These are phyloP conservation scores for Bombus sylvicola DNA, from an alignment of 1,140 invertebrate genomes.

Conservation along the genomic window DNA sequence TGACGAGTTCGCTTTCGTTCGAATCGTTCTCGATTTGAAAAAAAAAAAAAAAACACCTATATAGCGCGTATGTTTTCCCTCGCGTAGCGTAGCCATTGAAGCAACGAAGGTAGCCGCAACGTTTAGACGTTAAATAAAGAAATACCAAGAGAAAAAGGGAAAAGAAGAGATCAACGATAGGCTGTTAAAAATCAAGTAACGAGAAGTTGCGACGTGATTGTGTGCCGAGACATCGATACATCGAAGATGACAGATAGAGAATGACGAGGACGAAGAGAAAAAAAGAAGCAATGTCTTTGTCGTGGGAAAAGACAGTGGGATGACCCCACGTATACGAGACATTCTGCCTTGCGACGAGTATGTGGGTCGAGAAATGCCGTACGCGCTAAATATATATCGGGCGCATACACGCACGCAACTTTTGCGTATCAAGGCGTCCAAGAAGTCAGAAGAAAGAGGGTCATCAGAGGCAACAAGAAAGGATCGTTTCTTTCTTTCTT, in stretches of 20 bases:
- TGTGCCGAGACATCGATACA: conserved; percentile 7
- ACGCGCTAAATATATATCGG: conserved; percentile 79
- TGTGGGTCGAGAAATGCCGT: conserved; percentile 81
- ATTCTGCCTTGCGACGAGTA: conserved; percentile 78
- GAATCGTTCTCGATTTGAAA: background rate
- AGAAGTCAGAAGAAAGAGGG: conserved; percentile 3
- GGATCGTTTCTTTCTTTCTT: background rate
- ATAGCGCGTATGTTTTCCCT: too few species aligned
- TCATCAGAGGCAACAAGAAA: background rate
- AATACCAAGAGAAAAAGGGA: background rate
- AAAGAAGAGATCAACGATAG: background rate
- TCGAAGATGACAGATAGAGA: conserved; percentile 21
- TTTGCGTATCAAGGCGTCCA: conserved; percentile 10
- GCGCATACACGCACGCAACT: conserved; percentile 15
- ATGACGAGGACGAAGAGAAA: background rate
- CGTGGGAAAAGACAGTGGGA: conserved; percentile 61
- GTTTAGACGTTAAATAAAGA: background rate
- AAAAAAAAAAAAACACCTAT: too few species aligned
- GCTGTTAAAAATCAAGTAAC: conserved; percentile 3
- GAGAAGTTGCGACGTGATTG: background rate
- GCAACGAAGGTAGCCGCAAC: too few species aligned
- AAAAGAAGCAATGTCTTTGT: conserved; percentile 67
- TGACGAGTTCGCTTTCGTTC: too few species aligned
- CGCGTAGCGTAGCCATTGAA: too few species aligned
- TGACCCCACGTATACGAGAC: conserved; percentile 75